Evolutionary conservation across 1,140 invertebrate species (phyloP), one percentile per base, ranked within the genome.

Genomic region (Neotoxoptera formosana): DNA sequence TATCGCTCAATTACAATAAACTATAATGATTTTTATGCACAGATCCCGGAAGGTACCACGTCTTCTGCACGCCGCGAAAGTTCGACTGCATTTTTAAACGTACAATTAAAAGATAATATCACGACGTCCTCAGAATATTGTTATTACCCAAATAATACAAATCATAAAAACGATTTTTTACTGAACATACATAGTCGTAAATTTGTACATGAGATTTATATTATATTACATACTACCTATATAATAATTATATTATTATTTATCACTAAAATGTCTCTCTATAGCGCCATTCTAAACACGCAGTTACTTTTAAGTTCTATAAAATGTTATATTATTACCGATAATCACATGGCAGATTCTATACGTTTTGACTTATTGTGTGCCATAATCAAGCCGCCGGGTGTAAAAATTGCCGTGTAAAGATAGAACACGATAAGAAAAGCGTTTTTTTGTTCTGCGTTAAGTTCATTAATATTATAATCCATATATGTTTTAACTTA

Each of bases 371-470:
- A 76, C 60, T 25, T 48, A 47, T n/a, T 51, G n/a, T n/a, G 45
- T 41, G 86, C 86, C 86, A 48, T n/a, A n/a, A 87, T 30, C 34
- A 30, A 14, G 51, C 51, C 34, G 88, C 88, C 25, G 53, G 53
- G 88, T 2, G 45, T 41, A 23, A 90, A 60, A 53, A 90, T 36
- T 56, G 23, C 88, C 36, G 11, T 90, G 11, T 90, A 30, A 60
- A 90, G 88, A 90, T 90, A 11, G 41, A 90, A 60, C 3, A 90
- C 53, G 88, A 90, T 90, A 90, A 60, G 53, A 41, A 90, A 34
- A 51, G 30, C 36, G 11, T 56, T 90, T 60, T 56, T 90, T 60
- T 20, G 53, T 53, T 53, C 21, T 23, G 53, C 45, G 34, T 56
- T 41, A 90, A 51, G n/a, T 90, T 56, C 51, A n/a, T 36, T 56